Conservation (phyloP, 1,140 invertebrate species). For the Palaemon carinicauda region DNA sequence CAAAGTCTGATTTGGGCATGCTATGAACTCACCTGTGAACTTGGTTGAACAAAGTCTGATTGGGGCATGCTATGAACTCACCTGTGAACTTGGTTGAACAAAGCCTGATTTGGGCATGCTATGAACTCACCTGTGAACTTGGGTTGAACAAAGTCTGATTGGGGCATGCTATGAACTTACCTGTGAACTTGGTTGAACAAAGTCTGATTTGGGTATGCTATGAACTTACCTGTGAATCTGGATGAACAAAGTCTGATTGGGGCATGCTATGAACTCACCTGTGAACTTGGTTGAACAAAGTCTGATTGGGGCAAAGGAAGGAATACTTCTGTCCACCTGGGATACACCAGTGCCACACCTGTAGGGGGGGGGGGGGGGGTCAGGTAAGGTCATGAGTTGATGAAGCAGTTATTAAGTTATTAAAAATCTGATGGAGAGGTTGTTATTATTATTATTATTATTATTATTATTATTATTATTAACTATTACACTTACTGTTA, state of each 20-base stretch:
- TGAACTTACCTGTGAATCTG: no score
- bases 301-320: conserved; percentile 60
- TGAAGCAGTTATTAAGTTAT: no score
- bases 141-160: conserved; percentile 60
- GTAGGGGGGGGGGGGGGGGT: no score
- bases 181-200: conserved; percentile 60
- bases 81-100: conserved; percentile 60
- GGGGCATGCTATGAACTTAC: no score
- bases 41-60: conserved; percentile 60
- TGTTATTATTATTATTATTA: no score
- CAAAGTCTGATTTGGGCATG: conserved; percentile 60
- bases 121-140: no score
- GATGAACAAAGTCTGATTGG: conserved; percentile 60
- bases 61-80: no score
- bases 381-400: not conserved
- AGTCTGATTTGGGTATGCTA: conserved; percentile 60
- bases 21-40: no score
- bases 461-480: no score
- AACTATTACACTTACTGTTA: no score
- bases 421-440: no score
- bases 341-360: conserved; percentile 89
- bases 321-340: conserved; percentile 64
- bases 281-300: conserved; percentile 59
- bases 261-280: conserved; percentile 53
- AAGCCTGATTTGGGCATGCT: conserved; percentile 60